phyloP scores from a whole-genome alignment of 2,888 invertebrate species.

The Hydraecia micacea region DNA sequence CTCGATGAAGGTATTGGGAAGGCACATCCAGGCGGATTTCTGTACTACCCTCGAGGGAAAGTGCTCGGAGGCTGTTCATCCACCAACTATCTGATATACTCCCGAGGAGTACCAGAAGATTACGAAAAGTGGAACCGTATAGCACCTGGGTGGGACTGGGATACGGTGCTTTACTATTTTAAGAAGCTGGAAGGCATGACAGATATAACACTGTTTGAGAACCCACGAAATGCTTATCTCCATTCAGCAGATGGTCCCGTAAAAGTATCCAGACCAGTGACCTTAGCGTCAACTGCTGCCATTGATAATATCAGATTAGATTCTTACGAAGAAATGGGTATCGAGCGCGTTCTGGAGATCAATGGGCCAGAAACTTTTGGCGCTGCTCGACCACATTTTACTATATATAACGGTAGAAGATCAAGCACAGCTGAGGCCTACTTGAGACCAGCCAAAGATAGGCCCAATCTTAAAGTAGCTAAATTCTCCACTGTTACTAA shows the following conservation, averaged over 20 bases:
- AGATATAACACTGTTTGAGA: conserved; percentile 70
- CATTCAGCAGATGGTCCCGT: conserved; percentile 78
- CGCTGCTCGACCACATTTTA: conserved; percentile 73
- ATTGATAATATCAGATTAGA: conserved; percentile 72
- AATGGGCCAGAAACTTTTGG: conserved; percentile 74
- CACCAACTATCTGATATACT: conserved; percentile 75
- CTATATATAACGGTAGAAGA: conserved; percentile 77
- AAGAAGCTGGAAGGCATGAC: conserved; percentile 79
- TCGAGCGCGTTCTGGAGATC: conserved; percentile 72
- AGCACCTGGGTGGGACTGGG: conserved; percentile 79
- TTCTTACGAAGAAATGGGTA: conserved; percentile 76
- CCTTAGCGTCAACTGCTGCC: conserved; percentile 64
- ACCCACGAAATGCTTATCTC: conserved; percentile 68
- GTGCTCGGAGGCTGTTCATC: conserved; percentile 78
- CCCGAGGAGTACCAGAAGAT: conserved; percentile 76
- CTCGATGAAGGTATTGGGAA: conserved; percentile 70
- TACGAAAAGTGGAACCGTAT: conserved; percentile 74
- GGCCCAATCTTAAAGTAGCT: conserved; percentile 78
- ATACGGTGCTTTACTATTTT: conserved; percentile 74
- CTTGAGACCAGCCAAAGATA: conserved; percentile 72
- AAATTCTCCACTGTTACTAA: conserved; percentile 79
- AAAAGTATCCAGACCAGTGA: conserved; percentile 71
- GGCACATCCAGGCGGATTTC: conserved; percentile 64
- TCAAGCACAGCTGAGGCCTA: conserved; percentile 84
- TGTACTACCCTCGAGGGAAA: conserved; percentile 74